Base-by-base conservation (phyloP, 1,140 invertebrate species). In the Charaxes varanes region DNA sequence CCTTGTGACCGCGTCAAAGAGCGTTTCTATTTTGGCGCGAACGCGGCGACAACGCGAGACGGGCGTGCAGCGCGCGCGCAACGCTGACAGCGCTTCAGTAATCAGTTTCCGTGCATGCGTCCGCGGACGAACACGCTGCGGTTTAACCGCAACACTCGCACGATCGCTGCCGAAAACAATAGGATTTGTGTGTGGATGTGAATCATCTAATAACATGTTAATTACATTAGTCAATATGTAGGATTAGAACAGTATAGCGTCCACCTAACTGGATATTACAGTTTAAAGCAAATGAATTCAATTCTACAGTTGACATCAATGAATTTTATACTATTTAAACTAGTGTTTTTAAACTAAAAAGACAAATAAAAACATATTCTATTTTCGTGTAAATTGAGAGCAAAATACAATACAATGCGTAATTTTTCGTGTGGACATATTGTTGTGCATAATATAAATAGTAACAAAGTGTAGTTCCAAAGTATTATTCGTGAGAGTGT, bases 21-120 rank as follows among this genome's bases (percentile, higher is more conserved):
- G 53, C 48, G 63, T 71, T 64, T 80, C 76, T 77, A 80, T 77
- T 80, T 77, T 60, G 70, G 72, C 70, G 49, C 62, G 53, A 57
- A 45, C 49, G 65, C 54, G 38, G 59, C 53, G 34, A 36, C 44
- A 50, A 37, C 51, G 50, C 47, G 52, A 65, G 62, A 53, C 58
- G 43, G n/a, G 23, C 17, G 26, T 41, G 40, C 47, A 58, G 45
- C 54, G 54, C 52, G 49, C 49, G 41, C 52, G 62, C 46, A 49
- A n/a, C 41, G 41, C 28, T 35, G 15, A 34, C 42, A 47, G 37
- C 19, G 50, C 47, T 53, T 50, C 48, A 41, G 42, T 36, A 46
- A 28, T 62, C 72, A 74, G 72, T 74, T 50, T 45, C 41, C 64
- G 71, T 59, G 62, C 35, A 59, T 67, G 62, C 63, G 64, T 53